phyloP scores from a whole-genome alignment of 2,888 invertebrate species.

The Drosophila kokeensis region DNA sequence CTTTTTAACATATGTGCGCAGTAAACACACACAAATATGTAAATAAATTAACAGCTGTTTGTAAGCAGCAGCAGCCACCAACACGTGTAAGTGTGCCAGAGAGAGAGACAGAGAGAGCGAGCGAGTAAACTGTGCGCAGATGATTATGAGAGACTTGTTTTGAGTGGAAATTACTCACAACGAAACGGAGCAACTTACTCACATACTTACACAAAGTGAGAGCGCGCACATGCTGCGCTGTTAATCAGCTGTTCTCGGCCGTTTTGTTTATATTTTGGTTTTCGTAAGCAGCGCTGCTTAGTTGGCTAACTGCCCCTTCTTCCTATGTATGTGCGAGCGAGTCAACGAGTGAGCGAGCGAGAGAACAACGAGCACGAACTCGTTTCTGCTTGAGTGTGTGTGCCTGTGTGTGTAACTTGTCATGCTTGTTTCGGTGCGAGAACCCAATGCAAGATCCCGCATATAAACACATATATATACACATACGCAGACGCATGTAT shows the following conservation, averaged over 20 bases:
- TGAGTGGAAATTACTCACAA: constrained; percentile 64
- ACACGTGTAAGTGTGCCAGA: constrained; percentile 65
- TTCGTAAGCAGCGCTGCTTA: constrained; percentile 65
- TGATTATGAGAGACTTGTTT: constrained; percentile 59
- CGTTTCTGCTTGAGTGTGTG: constrained; percentile 27
- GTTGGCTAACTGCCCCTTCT: constrained; percentile 62
- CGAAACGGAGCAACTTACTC: constrained; percentile 20
- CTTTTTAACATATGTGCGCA: constrained; percentile 71
- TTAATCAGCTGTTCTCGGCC: constrained; percentile 78
- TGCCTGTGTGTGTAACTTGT: constrained; percentile 53
- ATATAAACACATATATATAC: constrained; percentile 16
- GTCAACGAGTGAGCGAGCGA: constrained; percentile 12
- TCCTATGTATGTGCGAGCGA: constrained; percentile 56
- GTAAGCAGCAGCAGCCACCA: constrained; percentile 56
- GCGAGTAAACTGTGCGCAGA: constrained; percentile 33
- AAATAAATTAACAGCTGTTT: constrained; percentile 79
- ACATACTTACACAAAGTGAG: constrained; percentile 45
- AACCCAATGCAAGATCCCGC: constrained; percentile 55
- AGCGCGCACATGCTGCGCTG: constrained; percentile 65
- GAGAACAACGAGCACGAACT: constrained; percentile 57
- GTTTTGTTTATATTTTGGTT: constrained; percentile 82
- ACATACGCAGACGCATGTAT: constrained; percentile 2
- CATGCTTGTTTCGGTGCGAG: constrained; percentile 69
- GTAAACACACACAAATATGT: constrained; percentile 64
- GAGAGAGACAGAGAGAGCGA: constrained; percentile 22